Percentiles rank a stretch among this genome's conserved stretches.
Conservation (phyloP, 2,113 vertebrate species). For the Microcebus jonahi region DNA sequence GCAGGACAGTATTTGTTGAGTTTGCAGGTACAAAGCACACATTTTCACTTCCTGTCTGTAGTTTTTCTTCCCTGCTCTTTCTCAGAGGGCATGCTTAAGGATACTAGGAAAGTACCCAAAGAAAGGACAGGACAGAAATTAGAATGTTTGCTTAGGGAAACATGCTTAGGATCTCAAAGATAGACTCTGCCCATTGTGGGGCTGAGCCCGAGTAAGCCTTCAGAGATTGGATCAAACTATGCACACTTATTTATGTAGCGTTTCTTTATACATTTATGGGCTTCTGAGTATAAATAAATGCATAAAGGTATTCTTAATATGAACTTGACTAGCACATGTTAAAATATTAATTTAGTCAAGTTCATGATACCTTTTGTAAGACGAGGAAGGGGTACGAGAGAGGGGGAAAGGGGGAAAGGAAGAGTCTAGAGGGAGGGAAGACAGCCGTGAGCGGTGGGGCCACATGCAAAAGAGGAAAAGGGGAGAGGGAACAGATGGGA, state of each 20-base stretch:
- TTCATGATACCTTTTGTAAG: conserved; percentile 17
- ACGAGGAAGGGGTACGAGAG: neutral
- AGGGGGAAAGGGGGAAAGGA: neutral
- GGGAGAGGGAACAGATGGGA: neutral
- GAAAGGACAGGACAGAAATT: neutral
- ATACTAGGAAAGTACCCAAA: neutral
- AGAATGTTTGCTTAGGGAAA: neutral
- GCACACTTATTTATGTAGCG: neutral
- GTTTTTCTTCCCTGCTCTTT: neutral
- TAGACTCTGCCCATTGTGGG: neutral
- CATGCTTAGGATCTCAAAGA: neutral
- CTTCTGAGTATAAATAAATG: neutral
- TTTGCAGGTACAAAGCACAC: neutral
- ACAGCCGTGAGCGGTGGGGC: neutral
- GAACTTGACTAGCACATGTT: neutral
- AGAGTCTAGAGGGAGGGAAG: neutral
- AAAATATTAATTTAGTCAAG: conserved; percentile 42
- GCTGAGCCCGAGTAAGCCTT: neutral
- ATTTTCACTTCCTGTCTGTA: neutral
- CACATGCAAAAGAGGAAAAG: neutral
- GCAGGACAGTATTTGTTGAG: neutral
- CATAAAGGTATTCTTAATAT: neutral
- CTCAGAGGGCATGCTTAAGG: neutral
- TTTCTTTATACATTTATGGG: conserved; percentile 2
- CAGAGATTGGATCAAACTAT: neutral